Base-by-base conservation (phyloP, 2,888 invertebrate species). In the Spatulosminthurus flaviceps region DNA sequence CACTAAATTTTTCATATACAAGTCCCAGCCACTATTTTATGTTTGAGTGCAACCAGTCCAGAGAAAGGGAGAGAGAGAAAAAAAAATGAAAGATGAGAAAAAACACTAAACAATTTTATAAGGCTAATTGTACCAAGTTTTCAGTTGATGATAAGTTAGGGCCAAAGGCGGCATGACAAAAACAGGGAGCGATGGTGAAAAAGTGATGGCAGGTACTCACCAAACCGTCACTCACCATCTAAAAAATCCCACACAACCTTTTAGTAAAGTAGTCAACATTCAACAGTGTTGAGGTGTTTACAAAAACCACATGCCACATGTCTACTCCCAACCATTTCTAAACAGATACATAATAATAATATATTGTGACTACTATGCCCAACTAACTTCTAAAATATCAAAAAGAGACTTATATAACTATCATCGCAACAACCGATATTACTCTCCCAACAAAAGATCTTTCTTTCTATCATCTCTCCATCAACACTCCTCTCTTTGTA, bases 21-120 rank as follows among this genome's bases (percentile, higher is more conserved):
- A 51, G 51, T 19, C 51, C 51, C 51, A 51, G 4, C 51, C 51
- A 51, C 16, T 16, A 51, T 51, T 51, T 51, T 11, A 4, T 51
- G 51, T n/a, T 51, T 51, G n/a, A 51, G 51, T 51, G n/a, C 51
- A n/a, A 13, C n/a, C 34, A 9, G 9, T 4, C 34, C 5, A 60
- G 21, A 60, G 64, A 64, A 24, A 64, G 64, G 24, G 24, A 64
- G 13, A 24, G 64, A 64, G 64, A 64, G 64, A 64, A 16, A 64
- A 1, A 11, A 60, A 28, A 26, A 21, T 42, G 42, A 26, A 29
- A 24, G 21, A 28, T n/a, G 28, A 13, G 29, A 19, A 34, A 70
- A 69, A 69, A 69, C 34, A 41, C 22, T 11, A 75, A 66, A 24
- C 75, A 64, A 41, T 75, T 75, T 66, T 66, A 75, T 75, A 75